A percentile compares a stretch with the other conserved stretches of the same genome.
Evolutionary conservation across 2,113 vertebrate species (phyloP).

Genomic region (Psammodynastes pulverulentus): DNA sequence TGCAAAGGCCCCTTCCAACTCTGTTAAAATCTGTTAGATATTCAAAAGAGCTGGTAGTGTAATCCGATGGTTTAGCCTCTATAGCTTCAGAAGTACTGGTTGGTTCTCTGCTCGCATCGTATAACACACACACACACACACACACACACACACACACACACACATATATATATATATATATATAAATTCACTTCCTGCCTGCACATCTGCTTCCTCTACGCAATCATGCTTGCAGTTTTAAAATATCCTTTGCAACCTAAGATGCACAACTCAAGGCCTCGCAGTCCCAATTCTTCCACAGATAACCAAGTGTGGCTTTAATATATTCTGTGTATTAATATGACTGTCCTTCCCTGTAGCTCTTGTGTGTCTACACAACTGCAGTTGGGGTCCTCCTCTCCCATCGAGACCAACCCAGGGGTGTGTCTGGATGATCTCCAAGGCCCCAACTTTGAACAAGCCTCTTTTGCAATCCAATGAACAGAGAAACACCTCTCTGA

Average conservation of each 20-base stretch:
- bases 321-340: no score
- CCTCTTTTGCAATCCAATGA: neutral
- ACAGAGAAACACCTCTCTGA: neutral
- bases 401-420: neutral
- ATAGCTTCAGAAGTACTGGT: neutral
- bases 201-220: neutral
- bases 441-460: neutral
- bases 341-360: neutral
- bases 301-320: neutral
- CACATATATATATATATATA: no score
- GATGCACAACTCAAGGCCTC: no score
- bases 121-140: no score
- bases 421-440: neutral
- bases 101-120: neutral
- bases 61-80: neutral
- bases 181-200: neutral
- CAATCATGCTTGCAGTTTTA: neutral
- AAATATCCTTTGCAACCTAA: neutral
- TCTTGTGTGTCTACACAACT: neutral
- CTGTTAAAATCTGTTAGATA: no score
- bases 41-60: neutral
- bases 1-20: no score
- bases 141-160: no score
- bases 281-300: neutral
- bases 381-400: neutral